A percentile compares a stretch with the other conserved stretches of the same genome.
Conservation (phyloP, 2,797 vertebrate genomes). For the Lophotriccus pileatus region DNA sequence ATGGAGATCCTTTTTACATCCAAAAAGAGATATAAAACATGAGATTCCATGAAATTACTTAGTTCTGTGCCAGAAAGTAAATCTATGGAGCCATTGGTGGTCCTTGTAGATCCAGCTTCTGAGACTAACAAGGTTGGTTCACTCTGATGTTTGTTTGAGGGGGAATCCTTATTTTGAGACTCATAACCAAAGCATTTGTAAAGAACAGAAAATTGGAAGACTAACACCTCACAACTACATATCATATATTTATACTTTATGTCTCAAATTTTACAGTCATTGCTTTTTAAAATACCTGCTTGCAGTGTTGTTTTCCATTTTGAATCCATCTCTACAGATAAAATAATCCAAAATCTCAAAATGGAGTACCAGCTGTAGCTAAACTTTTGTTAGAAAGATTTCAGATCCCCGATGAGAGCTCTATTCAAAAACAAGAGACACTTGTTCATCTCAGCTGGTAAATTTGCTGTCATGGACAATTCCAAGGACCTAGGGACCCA, state of each 20-base stretch:
- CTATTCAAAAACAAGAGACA: background rate
- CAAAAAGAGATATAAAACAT: background rate
- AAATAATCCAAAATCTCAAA: background rate
- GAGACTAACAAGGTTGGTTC: background rate
- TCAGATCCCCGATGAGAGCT: background rate
- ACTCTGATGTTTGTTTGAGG: background rate
- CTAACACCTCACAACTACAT: background rate
- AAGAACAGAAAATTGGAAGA: background rate
- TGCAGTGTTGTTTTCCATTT: background rate
- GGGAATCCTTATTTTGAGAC: background rate
- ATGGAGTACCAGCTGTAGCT: background rate
- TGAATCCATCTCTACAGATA: background rate
- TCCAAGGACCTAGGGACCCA: background rate
- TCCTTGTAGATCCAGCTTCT: background rate
- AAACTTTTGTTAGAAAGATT: background rate
- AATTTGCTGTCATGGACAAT: background rate
- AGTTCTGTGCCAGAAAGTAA: background rate
- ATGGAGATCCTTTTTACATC: background rate
- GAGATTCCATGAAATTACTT: background rate
- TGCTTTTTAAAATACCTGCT: background rate
- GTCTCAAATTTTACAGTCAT: background rate
- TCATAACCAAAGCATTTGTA: background rate
- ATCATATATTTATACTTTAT: background rate
- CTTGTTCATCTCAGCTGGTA: background rate
- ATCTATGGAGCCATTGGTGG: rapidly evolving